Percentiles rank a stretch among this genome's conserved stretches.
Conservation (phyloP, 1,140 invertebrate species). For the Leguminivora glycinivorella region DNA sequence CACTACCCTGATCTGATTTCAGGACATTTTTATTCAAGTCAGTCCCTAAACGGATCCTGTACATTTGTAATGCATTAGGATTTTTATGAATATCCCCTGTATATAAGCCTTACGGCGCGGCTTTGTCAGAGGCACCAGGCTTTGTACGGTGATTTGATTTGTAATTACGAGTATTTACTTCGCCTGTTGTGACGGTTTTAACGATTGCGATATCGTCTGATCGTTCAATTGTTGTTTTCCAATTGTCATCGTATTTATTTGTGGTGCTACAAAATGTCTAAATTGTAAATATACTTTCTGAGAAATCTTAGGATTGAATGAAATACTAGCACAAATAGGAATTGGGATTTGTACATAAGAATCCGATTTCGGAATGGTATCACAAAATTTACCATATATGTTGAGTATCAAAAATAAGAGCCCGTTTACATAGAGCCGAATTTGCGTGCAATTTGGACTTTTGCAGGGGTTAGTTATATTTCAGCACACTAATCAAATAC, state of each 20-base stretch:
- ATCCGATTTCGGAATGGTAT: too few species aligned
- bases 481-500: too few species aligned
- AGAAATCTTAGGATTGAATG: background rate
- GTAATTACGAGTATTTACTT: conserved; percentile 19
- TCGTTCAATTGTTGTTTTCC: background rate
- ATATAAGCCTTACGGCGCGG: background rate
- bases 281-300: too few species aligned
- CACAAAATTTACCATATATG: too few species aligned
- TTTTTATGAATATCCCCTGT: conserved; percentile 35
- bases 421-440: too few species aligned
- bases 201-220: background rate
- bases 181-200: background rate
- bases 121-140: conserved; percentile 21
- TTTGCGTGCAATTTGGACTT: too few species aligned
- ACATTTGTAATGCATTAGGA: conserved; percentile 67
- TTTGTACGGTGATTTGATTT: conserved; percentile 24
- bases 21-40: conserved; percentile 73
- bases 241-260: background rate
- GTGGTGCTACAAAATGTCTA: too few species aligned
- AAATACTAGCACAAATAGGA: too few species aligned
- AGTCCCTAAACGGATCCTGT: conserved; percentile 55
- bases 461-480: too few species aligned
- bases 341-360: too few species aligned
- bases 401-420: too few species aligned
- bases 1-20: conserved; percentile 64